Conservation (phyloP, 2,888 invertebrate species). For the Saturnia pavonia region DNA sequence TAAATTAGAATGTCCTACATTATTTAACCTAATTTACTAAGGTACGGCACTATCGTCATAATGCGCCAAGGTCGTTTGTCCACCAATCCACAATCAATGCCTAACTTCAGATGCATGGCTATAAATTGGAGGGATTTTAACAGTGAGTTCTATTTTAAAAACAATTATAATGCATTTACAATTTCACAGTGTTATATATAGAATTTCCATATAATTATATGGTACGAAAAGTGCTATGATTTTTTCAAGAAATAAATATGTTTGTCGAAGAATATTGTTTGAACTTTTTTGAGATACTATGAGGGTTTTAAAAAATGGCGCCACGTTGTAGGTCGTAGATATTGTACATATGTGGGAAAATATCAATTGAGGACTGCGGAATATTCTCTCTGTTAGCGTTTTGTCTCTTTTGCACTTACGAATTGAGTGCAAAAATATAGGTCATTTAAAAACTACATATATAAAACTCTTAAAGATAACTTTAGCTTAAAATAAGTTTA, state of each 20-base stretch:
- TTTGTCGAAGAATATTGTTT: not conserved
- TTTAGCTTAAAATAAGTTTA: too few species aligned
- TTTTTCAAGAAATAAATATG: not conserved
- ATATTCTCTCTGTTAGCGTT: slow-evolving; percentile 22
- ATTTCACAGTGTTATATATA: not conserved
- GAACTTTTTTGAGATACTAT: not conserved
- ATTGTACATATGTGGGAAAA: slow-evolving; percentile 37
- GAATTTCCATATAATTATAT: not conserved
- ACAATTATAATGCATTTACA: not conserved
- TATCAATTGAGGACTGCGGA: slow-evolving; percentile 59
- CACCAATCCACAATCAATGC: slow-evolving; percentile 48
- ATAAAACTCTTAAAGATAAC: not conserved
- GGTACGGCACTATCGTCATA: slow-evolving; percentile 59
- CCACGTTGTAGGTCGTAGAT: slow-evolving; percentile 28
- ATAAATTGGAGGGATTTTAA: slow-evolving; percentile 13
- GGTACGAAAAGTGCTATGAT: not conserved
- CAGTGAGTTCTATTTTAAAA: slow-evolving; percentile 7
- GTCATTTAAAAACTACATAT: slow-evolving; percentile 28
- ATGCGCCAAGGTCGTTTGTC: slow-evolving; percentile 65
- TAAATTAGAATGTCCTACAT: too few species aligned
- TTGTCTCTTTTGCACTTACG: slow-evolving; percentile 47
- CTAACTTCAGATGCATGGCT: slow-evolving; percentile 8
- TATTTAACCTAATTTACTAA: not conserved
- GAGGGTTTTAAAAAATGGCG: slow-evolving; percentile 41
- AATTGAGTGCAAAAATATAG: slow-evolving; percentile 37